Evolutionary conservation across 2,113 vertebrate species (phyloP).

Genomic region (Hiodon alosoides): DNA sequence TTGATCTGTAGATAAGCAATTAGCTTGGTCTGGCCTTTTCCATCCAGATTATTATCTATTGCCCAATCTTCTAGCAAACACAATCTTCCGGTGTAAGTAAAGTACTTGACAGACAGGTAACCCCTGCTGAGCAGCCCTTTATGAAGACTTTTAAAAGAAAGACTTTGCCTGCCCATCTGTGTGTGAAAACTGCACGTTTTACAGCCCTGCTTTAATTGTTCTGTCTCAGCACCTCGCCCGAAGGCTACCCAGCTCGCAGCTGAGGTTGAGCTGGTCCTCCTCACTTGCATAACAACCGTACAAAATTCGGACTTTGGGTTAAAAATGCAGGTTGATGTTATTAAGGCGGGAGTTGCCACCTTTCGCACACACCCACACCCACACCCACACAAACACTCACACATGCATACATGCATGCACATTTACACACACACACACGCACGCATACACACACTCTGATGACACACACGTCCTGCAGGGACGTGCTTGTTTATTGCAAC

Average conservation of each 20-base stretch:
- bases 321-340: too few species aligned
- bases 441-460: too few species aligned
- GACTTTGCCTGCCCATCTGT: neutral
- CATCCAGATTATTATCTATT: slow-evolving; percentile 9
- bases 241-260: neutral
- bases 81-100: slow-evolving; percentile 15
- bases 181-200: neutral
- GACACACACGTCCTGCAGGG: too few species aligned
- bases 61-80: slow-evolving; percentile 16
- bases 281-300: too few species aligned
- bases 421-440: too few species aligned
- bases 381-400: too few species aligned
- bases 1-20: slow-evolving; percentile 22
- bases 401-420: too few species aligned
- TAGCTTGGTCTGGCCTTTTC: slow-evolving; percentile 19
- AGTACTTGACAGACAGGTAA: neutral
- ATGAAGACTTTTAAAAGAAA: slow-evolving; percentile 15
- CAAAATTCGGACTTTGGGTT: too few species aligned
- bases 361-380: too few species aligned
- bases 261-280: too few species aligned
- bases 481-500: neutral
- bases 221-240: neutral
- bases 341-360: too few species aligned
- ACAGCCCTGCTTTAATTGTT: neutral
- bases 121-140: neutral